A percentile compares a stretch with the other conserved stretches of the same genome.
These are phyloP conservation scores for Neogobius melanostomus DNA, from an alignment of 2,113 vertebrate species.

Conservation along the genomic window DNA sequence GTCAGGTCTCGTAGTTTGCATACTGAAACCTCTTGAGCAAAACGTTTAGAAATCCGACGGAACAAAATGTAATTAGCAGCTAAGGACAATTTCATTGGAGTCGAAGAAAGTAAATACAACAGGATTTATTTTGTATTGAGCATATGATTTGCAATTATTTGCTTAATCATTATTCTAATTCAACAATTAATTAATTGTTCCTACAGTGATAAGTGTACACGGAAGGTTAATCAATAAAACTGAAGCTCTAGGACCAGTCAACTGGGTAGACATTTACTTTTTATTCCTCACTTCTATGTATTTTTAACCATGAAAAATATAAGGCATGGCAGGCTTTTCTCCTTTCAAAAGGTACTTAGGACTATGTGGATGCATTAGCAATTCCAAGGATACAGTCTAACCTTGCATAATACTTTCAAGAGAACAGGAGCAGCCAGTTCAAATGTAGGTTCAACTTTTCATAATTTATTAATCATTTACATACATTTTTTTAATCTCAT, in stretches of 20 bases:
- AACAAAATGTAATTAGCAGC: background rate
- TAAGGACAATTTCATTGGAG: background rate
- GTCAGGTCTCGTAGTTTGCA: background rate
- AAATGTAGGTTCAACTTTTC: slow-evolving; percentile 24
- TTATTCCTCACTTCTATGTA: too few relatives aligned
- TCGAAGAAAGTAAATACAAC: background rate
- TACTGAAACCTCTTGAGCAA: background rate
- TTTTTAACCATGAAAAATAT: background rate
- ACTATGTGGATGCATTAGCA: slow-evolving; percentile 6
- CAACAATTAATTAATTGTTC: too few relatives aligned
- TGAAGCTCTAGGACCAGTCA: too few relatives aligned
- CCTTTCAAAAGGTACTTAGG: background rate
- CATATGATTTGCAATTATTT: too few relatives aligned
- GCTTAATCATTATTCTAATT: too few relatives aligned
- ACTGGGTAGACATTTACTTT: too few relatives aligned
- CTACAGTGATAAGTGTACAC: too few relatives aligned
- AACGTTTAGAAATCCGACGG: background rate
- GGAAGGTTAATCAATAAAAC: too few relatives aligned
- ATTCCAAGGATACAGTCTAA: slow-evolving; percentile 13
- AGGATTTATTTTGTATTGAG: background rate
- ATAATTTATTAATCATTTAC: too few relatives aligned
- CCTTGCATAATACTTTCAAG: slow-evolving; percentile 13
- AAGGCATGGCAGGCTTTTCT: background rate
- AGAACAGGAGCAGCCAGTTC: slow-evolving; percentile 5
- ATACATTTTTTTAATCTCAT: slow-evolving; percentile 30